Evolutionary conservation across 2,888 invertebrate species (phyloP).

Genomic region (Pollenia angustigena): DNA sequence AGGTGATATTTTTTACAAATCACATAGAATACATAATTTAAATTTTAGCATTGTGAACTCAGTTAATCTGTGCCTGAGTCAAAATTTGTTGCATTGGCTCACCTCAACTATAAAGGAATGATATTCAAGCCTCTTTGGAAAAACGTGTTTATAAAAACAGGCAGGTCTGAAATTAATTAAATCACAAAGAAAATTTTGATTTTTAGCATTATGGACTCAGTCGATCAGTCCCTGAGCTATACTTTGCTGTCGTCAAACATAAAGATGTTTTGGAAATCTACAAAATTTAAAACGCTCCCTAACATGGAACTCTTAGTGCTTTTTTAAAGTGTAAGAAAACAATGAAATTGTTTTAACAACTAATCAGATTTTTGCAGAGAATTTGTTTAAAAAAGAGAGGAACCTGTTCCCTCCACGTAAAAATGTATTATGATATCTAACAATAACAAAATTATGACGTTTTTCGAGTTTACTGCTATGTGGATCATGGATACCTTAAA

Average conservation of each 20-base stretch:
- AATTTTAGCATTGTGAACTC: slow-evolving; percentile 74
- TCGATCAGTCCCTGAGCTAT: slow-evolving; percentile 75
- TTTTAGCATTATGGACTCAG: slow-evolving; percentile 75
- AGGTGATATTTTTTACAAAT: neutral
- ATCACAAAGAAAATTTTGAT: slow-evolving; percentile 34
- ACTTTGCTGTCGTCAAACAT: neutral
- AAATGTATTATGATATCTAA: neutral
- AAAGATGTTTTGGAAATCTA: neutral
- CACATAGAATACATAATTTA: neutral
- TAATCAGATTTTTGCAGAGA: slow-evolving; percentile 60
- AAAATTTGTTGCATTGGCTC: neutral
- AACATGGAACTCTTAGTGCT: neutral
- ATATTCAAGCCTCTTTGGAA: neutral
- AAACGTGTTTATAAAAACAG: neutral
- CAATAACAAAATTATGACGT: neutral
- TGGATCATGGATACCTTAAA: neutral
- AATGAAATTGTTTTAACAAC: slow-evolving; percentile 66
- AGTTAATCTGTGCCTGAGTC: slow-evolving; percentile 73
- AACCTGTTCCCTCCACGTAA: no score
- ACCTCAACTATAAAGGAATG: neutral
- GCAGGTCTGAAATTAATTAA: slow-evolving; percentile 27
- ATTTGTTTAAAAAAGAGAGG: neutral
- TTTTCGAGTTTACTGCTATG: neutral
- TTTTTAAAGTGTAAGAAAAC: slow-evolving; percentile 59
- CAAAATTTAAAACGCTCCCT: neutral